Percentiles rank a stretch among this genome's conserved stretches.
phyloP scores from a whole-genome alignment of 2,888 invertebrate species.

The Nezara viridula region DNA sequence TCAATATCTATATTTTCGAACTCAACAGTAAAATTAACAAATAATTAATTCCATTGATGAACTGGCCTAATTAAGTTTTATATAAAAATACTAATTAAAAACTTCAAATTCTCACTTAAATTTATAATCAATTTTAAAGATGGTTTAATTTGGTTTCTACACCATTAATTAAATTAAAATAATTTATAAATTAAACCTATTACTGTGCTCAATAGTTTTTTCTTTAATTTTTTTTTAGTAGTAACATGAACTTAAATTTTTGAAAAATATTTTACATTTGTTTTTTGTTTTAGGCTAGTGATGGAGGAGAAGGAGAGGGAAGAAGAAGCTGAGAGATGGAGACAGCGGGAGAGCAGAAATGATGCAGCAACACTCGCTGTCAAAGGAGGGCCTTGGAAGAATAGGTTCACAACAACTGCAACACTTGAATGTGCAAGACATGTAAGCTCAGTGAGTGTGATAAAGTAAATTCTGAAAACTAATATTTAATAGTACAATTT shows the following conservation, averaged over 20 bases:
- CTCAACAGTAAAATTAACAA: no score
- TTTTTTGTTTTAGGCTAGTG: slow-evolving; percentile 46
- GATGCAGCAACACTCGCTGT: slow-evolving; percentile 17
- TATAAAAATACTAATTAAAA: not conserved
- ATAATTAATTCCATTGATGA: not conserved
- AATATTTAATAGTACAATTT: no score
- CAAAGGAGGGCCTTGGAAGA: not conserved
- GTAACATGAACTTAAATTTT: not conserved
- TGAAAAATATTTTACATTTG: not conserved
- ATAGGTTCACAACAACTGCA: slow-evolving; percentile 34
- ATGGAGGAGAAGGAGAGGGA: slow-evolving; percentile 59
- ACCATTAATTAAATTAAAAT: no score
- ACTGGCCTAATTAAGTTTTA: not conserved
- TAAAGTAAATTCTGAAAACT: no score
- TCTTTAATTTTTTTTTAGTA: no score
- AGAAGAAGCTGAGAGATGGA: slow-evolving; percentile 54
- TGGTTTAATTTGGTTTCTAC: no score
- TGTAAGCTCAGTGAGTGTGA: slow-evolving; percentile 18
- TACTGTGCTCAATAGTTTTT: not conserved
- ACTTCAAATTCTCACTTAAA: no score
- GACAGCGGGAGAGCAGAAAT: slow-evolving; percentile 13
- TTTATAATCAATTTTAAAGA: no score
- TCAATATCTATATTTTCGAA: not conserved
- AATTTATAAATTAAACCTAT: not conserved
- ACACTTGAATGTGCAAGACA: slow-evolving; percentile 45